phyloP scores from a whole-genome alignment of 2,113 vertebrate species.

The Grammomys dolichurus region DNA sequence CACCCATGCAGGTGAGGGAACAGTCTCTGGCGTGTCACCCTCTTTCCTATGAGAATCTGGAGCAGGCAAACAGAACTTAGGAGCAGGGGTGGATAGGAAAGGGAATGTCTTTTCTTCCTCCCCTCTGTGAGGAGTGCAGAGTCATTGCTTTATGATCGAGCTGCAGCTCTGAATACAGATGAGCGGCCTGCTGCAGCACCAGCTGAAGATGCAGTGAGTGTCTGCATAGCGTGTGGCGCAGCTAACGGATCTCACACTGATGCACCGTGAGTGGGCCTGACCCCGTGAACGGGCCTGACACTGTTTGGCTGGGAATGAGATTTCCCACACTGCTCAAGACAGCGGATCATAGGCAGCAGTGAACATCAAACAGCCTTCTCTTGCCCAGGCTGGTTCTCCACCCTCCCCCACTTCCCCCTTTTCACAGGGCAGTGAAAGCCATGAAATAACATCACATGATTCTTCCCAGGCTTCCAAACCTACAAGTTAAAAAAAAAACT shows the following conservation, averaged over 20 bases:
- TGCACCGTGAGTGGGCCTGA: not conserved
- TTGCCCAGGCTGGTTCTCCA: not conserved
- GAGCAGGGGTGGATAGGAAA: not conserved
- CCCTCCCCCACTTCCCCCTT: too few species aligned
- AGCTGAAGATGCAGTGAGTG: not conserved
- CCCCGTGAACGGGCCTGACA: not conserved
- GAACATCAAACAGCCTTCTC: not conserved
- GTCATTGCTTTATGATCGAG: not conserved
- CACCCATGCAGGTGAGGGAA: not conserved
- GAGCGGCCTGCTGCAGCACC: not conserved
- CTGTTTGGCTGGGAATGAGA: not conserved
- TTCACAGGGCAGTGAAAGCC: not conserved
- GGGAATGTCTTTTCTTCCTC: not conserved
- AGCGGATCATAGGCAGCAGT: not conserved
- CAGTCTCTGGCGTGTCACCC: not conserved
- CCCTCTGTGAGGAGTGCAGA: not conserved
- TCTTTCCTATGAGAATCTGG: not conserved
- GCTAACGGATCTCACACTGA: not conserved
- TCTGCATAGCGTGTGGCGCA: not conserved
- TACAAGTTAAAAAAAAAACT: not conserved
- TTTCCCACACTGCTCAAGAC: not conserved
- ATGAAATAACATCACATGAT: not conserved
- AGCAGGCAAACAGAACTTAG: not conserved
- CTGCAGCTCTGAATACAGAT: not conserved
- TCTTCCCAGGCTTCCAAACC: slow-evolving; percentile 18